A percentile compares a stretch with the other conserved stretches of the same genome.
phyloP scores from a whole-genome alignment of 2,797 vertebrate species.

The Eulemur mongoz region DNA sequence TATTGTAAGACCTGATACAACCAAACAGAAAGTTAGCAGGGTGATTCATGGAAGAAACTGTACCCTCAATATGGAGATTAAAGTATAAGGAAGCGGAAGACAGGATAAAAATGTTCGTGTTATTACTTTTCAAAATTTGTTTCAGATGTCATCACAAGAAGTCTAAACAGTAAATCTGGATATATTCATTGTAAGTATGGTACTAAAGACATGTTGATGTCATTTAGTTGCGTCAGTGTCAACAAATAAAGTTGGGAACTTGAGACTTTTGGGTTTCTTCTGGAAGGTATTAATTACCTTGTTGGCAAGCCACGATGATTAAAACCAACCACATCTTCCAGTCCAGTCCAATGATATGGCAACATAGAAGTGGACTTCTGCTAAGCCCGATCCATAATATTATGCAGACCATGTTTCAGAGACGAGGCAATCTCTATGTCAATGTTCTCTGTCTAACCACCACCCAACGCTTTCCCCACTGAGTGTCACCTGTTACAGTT shows the following conservation, averaged over 20 bases:
- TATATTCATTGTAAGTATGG: neutral
- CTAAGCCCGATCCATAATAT: neutral
- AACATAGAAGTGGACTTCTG: neutral
- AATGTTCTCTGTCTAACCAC: neutral
- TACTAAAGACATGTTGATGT: neutral
- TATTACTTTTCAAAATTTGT: conserved; percentile 47
- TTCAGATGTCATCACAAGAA: conserved; percentile 52
- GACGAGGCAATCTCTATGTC: neutral
- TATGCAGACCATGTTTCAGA: neutral
- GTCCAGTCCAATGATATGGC: neutral
- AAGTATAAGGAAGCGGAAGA: neutral
- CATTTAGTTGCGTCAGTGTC: neutral
- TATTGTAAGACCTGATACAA: conserved; percentile 58
- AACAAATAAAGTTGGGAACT: neutral
- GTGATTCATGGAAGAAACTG: neutral
- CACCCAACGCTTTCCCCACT: neutral
- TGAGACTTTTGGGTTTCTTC: neutral
- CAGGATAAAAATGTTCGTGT: neutral
- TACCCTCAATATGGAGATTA: neutral
- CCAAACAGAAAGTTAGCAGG: neutral
- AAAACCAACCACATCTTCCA: neutral
- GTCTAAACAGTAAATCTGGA: conserved; percentile 17
- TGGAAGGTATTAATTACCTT: neutral
- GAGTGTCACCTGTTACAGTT: neutral
- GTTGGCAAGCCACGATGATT: neutral